Evolutionary conservation across 2,888 invertebrate genomes (phyloP), one percentile per base, ranked within the genome.

Genomic region (Microctonus hyperodae): DNA sequence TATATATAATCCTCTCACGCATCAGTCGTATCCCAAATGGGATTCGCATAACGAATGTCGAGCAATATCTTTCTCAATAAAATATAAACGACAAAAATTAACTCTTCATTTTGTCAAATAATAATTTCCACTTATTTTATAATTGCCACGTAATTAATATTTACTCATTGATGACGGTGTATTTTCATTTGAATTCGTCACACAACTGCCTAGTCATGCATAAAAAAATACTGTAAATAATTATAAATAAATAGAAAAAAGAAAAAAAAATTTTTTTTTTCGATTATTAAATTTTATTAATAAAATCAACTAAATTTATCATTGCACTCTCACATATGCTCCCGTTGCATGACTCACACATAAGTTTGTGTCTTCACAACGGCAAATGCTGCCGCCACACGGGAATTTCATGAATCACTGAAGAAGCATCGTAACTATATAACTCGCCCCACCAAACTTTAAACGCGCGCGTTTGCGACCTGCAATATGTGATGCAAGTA

Each of bases 351-450:
- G 82, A 82, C 78, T 81, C 80, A 81, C 75, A 70, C 59, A 53
- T 56, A 69, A 71, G 67, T 74, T 68, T 72, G 61, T 70, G 75
- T 74, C 74, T 72, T 58, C n/a, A 62, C 55, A 33, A 58, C 76
- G 79, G 73, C 69, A 76, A 72, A 79, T 81, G 82, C 74, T 79
- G 82, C 83, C 83, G 77, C 80, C 81, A 72, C 75, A 70, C 81
- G 83, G 81, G 81, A 76, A 81, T 82, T 80, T 81, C 82, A 79
- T 72, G 70, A 83, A 83, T 74, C 74, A 72, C 64, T 76, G 75
- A 76, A n/a, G n/a, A n/a, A 78, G 78, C 75, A 74, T 78, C 72
- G 65, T 71, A 50, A n/a, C n/a, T n/a, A n/a, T n/a, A n/a, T n/a
- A n/a, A n/a, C 55, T 59, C 61, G 48, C 48, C 61, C 40, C 22